Base-by-base conservation (phyloP, 92 coral and sea anemone genomes). In the Montipora capitata region DNA sequence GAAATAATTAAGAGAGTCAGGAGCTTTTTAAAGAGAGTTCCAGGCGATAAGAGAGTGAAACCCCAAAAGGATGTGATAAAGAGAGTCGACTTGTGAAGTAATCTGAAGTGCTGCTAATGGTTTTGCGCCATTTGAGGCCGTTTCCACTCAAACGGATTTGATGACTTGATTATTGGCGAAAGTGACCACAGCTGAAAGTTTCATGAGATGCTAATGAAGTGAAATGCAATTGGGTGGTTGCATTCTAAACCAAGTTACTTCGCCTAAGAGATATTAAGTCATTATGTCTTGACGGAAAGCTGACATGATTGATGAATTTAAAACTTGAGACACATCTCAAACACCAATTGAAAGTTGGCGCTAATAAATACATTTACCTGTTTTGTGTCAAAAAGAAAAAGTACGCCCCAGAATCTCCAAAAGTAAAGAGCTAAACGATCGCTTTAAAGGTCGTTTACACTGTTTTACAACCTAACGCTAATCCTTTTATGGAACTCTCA, bases 261-360 rank as follows among this genome's bases (percentile, higher is more conserved):
- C 92, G 94, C 91, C 91, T 82, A 80, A 93, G 96, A 88, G 95
- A 94, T 93, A 90, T 95, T 93, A 94, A 95, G 94, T 95, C 96
- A 93, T 95, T 95, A 95, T 94, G 89, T 74, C 74, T 82, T 93
- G 98, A 93, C 98, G 94, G 96, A 85, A 88, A 88, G 87, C 79
- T 86, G 84, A 86, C 77, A 77, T 95, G 96, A 95, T 91, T 95
- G 95, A 95, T 95, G 95, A 91, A 86, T 86, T 91, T 84, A 79
- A 83, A 80, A 89, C 89, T 93, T 80, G 82, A 80, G 92, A 5
- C 52, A 48, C 7, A 85, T 82, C 85, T 90, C 85, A 87, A 84
- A 91, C 90, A 89, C 76, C 93, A 93, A 91, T 93, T 93, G 85
- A 74, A 38, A 82, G 69, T 58, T 85, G 83, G 85, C 90, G 76